Evolutionary conservation across 2,113 vertebrate species (phyloP).

Genomic region (Telmatochromis brichardi): DNA sequence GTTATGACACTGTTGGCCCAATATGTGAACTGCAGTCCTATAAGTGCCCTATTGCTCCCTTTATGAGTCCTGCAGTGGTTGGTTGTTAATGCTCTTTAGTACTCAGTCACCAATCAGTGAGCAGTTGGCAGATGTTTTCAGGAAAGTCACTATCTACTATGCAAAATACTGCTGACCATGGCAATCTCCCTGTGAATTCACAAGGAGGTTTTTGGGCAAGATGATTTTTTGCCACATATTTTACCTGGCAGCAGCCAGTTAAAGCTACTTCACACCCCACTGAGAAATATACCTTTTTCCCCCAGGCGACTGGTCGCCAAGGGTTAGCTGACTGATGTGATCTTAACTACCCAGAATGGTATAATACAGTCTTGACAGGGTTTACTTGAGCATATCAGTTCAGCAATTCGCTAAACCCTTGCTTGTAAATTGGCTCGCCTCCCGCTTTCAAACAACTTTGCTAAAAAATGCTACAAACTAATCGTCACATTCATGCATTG

Average conservation of each 20-base stretch:
- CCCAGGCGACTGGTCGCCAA: not conserved
- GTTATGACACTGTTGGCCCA: not conserved
- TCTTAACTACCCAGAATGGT: not conserved
- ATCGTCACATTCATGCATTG: not conserved
- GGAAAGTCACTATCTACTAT: not conserved
- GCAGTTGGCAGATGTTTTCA: not conserved
- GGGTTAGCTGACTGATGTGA: not conserved
- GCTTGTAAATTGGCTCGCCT: not conserved
- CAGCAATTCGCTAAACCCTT: not conserved
- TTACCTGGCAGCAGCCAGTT: not conserved
- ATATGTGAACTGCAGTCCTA: not conserved
- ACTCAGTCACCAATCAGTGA: not conserved
- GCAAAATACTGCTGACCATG: not conserved
- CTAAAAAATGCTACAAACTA: not conserved
- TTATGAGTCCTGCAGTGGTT: not conserved
- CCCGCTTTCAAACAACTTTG: not conserved
- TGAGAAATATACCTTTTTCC: not conserved
- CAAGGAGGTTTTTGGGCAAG: not conserved
- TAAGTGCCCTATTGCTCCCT: not conserved
- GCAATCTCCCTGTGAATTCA: not conserved
- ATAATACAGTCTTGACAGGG: not conserved
- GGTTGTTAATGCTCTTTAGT: not conserved
- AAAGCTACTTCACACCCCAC: not conserved
- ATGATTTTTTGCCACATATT: not conserved
- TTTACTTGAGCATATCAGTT: not conserved